phyloP scores from a whole-genome alignment of 2,888 invertebrate genomes.

The Empis stercorea region DNA sequence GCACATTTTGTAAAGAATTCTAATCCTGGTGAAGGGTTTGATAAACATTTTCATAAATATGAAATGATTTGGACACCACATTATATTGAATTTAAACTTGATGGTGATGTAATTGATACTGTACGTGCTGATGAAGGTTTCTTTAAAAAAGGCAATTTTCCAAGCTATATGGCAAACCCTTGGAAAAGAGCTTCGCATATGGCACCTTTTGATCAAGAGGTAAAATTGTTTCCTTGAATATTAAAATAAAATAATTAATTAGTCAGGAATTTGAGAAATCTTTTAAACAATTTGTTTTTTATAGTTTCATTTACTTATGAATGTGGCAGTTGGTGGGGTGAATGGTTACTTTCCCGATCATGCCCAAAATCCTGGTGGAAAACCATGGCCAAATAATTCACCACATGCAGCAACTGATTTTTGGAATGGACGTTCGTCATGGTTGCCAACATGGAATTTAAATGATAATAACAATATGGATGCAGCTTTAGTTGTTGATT shows the following conservation, averaged over 20 bases:
- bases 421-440: conserved; percentile 43
- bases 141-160: conserved; percentile 50
- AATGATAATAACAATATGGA: conserved; percentile 38
- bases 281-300: conserved; percentile 1
- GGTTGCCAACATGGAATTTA: conserved; percentile 48
- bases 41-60: conserved; percentile 44
- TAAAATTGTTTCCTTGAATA: conserved; percentile 18
- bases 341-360: conserved; percentile 47
- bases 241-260: neutral
- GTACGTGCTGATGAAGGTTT: conserved; percentile 44
- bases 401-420: conserved; percentile 44
- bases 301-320: conserved; percentile 50
- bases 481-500: conserved; percentile 52
- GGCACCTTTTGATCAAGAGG: conserved; percentile 56
- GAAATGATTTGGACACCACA: conserved; percentile 51
- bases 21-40: conserved; percentile 13
- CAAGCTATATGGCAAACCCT: conserved; percentile 15
- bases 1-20: conserved; percentile 23
- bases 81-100: conserved; percentile 27
- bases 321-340: conserved; percentile 53
- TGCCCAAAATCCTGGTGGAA: conserved; percentile 39
- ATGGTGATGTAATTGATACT: conserved; percentile 40
- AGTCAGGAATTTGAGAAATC: no score
- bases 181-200: conserved; percentile 37
- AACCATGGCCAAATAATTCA: conserved; percentile 39